Base-by-base conservation (phyloP, 2,888 invertebrate genomes). In the Falcaria lacertinaria region DNA sequence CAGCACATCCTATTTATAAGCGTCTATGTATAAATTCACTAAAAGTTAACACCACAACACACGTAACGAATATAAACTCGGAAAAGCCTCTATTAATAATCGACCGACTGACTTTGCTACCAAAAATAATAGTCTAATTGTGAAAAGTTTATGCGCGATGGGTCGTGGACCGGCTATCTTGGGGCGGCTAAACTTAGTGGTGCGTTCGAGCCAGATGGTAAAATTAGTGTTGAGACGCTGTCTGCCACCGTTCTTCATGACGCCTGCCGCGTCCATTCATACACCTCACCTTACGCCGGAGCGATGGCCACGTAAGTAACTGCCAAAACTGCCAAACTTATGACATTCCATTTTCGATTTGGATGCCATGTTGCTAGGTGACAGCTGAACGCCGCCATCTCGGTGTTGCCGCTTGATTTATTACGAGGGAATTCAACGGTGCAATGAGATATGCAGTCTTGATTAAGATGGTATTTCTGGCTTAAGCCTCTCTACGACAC, bases 71-170 rank as follows among this genome's bases (percentile, higher is more conserved):
- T 89, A 89, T 88, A 89, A 88, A 88, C 89, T 89, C 87, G 87
- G 85, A 88, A 89, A 89, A 89, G 88, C 88, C 88, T 87, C 90
- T 90, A 90, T 90, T 90, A 90, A 90, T 90, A 90, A 88, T 89
- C 90, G 89, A 86, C 89, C 89, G 89, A 89, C 89, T 88, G 89
- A 89, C 89, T 88, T 89, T 84, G 89, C 89, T 89, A 89, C 89
- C 90, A 88, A 90, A 90, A 90, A 90, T 90, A 90, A 90, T 90
- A 89, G 90, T 90, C 90, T 90, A 90, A 90, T 90, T 90, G 88
- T 88, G 90, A 89, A 88, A 89, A 89, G 89, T 89, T 89, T 88
- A 88, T 89, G 87, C 86, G 86, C 83, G 89, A 88, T 88, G 89
- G 89, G 84, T 88, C 88, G 89, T 85, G 89, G 89, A 89, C 87